These are phyloP conservation scores for Zalophus californianus DNA, from an alignment of 2,797 vertebrate species.

Conservation along the genomic window DNA sequence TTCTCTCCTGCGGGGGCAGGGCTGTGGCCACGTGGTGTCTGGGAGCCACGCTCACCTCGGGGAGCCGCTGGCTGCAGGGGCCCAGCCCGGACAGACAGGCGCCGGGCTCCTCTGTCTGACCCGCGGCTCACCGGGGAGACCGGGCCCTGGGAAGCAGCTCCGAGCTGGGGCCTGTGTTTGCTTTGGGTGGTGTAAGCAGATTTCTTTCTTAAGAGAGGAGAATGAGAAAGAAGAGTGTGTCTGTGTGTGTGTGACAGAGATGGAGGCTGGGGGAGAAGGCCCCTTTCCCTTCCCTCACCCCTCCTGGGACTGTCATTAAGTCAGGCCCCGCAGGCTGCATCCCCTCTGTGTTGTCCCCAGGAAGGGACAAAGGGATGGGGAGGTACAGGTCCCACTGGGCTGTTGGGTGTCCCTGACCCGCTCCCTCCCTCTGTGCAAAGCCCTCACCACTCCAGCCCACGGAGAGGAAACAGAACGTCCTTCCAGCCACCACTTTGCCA, in stretches of 20 bases:
- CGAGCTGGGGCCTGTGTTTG: not conserved
- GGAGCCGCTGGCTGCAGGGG: too few species aligned
- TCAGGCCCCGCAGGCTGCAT: conserved; percentile 22
- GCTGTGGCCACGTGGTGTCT: not conserved
- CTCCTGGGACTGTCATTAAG: conserved; percentile 33
- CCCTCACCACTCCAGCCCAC: not conserved
- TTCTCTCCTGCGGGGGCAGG: rapidly evolving
- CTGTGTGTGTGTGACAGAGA: rapidly evolving
- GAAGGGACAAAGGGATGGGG: not conserved
- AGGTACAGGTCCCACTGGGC: not conserved
- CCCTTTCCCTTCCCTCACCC: not conserved
- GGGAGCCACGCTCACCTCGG: rapidly evolving
- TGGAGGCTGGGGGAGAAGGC: not conserved
- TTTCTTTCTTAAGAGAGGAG: not conserved
- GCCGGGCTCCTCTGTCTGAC: rapidly evolving
- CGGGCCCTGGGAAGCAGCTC: not conserved
- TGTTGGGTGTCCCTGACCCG: not conserved
- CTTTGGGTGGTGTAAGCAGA: not conserved
- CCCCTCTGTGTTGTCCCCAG: rapidly evolving
- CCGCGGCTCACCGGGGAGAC: rapidly evolving
- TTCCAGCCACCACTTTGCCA: not conserved
- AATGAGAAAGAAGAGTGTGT: not conserved
- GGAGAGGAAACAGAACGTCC: not conserved
- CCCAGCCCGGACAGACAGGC: not conserved
- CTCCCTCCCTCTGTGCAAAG: not conserved